Conservation (phyloP, 1,140 invertebrate genomes). For the Drosophila trapezifrons region DNA sequence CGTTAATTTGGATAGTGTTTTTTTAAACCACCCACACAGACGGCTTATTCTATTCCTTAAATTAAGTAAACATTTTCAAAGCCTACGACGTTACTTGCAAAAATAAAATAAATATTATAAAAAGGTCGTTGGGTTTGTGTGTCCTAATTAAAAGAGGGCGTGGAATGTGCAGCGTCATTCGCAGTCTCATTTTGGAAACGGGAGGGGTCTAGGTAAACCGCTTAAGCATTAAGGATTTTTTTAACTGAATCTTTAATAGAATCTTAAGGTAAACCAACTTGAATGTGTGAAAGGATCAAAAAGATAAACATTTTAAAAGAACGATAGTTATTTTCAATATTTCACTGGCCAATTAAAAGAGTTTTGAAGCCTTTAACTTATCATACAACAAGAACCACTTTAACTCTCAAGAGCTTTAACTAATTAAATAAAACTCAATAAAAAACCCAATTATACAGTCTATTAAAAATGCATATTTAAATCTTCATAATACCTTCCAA, state of each 20-base stretch:
- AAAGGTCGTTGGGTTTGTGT: slow-evolving; percentile 41
- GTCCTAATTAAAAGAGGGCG: slow-evolving; percentile 64
- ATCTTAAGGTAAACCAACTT: neutral
- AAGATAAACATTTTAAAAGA: too few relatives aligned
- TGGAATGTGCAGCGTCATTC: slow-evolving; percentile 64
- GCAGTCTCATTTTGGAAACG: slow-evolving; percentile 15
- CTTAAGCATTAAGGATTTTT: neutral
- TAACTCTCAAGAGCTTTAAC: neutral
- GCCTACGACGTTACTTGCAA: slow-evolving; percentile 58
- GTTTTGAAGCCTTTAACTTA: too few relatives aligned
- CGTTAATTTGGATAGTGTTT: slow-evolving; percentile 32
- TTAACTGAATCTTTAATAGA: neutral
- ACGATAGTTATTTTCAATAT: too few relatives aligned
- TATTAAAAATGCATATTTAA: neutral
- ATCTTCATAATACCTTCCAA: neutral
- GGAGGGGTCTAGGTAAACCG: neutral
- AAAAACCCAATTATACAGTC: neutral
- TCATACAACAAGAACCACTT: too few relatives aligned
- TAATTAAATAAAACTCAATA: neutral
- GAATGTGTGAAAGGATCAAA: neutral
- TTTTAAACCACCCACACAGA: slow-evolving; percentile 67
- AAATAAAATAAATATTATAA: slow-evolving; percentile 19
- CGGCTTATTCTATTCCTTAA: slow-evolving; percentile 9
- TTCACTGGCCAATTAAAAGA: too few relatives aligned
- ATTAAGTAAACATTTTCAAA: slow-evolving; percentile 64